Evolutionary conservation across 1,140 invertebrate species (phyloP), one percentile per base, ranked within the genome.

Genomic region (Plectrocnemia conspersa): DNA sequence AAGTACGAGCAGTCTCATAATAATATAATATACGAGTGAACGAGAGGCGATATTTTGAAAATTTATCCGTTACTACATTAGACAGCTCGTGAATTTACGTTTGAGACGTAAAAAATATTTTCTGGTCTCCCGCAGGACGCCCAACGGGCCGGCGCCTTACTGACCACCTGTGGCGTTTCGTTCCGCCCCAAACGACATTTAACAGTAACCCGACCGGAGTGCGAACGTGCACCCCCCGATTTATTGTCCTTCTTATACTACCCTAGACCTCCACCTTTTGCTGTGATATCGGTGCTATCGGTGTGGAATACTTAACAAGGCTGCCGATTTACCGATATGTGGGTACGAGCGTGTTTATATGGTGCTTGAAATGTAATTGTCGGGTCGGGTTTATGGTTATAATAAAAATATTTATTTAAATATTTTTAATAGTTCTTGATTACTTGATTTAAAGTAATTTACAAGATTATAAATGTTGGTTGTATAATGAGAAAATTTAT

Each of bases 101-200:
- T n/a, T n/a, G n/a, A n/a, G n/a, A n/a, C n/a, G n/a, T n/a, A n/a
- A n/a, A n/a, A n/a, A n/a, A n/a, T n/a, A n/a, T n/a, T n/a, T n/a
- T n/a, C n/a, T n/a, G n/a, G n/a, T n/a, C n/a, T n/a, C n/a, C n/a
- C n/a, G n/a, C n/a, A n/a, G n/a, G n/a, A n/a, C n/a, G n/a, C n/a
- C n/a, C n/a, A n/a, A n/a, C 35, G 6, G 13, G 35, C 13, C 15
- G 5, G 5, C 10, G 35, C 35, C 35, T 16, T 13, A 38, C 23
- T 50, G 47, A 50, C 47, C 47, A 50, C 47, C 47, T 50, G 47
- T 50, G 47, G 47, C 47, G 36, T 13, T n/a, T 1, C 33, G n/a
- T 7, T 19, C 42, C 18, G 11, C 42, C 33, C 2, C 13, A 7
- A 33, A 21, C 24, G 22, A 50, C 47, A 50, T 50, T 50, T 25